Conservation (phyloP, 2,113 vertebrate genomes). For the Phodopus roborovskii region DNA sequence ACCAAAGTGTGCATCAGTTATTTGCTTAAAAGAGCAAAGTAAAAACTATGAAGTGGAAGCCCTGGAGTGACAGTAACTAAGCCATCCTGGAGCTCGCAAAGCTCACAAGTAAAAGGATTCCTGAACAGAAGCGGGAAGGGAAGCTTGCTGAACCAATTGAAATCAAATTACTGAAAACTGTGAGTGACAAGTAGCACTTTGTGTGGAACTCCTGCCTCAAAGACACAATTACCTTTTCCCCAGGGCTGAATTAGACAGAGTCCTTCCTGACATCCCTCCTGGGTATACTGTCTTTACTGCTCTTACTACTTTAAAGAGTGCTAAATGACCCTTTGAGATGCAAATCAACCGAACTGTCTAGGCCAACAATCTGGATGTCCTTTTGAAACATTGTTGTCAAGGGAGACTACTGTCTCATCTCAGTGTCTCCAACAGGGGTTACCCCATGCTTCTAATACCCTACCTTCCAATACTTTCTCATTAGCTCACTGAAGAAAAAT, state of each 20-base stretch:
- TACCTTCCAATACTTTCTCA: not conserved
- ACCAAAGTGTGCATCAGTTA: too few species aligned
- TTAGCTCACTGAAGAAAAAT: not conserved
- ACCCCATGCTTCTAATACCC: not conserved
- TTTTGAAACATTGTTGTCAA: not conserved
- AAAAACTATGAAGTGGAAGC: not conserved
- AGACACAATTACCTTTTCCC: not conserved
- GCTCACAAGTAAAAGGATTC: not conserved
- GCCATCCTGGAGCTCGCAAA: too few species aligned
- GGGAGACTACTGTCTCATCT: not conserved
- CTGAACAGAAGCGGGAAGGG: not conserved
- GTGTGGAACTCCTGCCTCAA: not conserved
- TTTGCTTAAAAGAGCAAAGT: not conserved
- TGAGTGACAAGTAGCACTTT: not conserved
- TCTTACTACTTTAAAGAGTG: not conserved
- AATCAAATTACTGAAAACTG: not conserved
- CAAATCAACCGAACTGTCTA: constrained; percentile 7
- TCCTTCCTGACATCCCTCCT: not conserved
- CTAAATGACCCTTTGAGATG: not conserved
- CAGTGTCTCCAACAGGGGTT: not conserved
- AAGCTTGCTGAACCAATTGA: not conserved
- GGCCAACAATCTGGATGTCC: not conserved
- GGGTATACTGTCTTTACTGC: not conserved
- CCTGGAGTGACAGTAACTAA: not conserved
- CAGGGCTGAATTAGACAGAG: not conserved